Base-by-base conservation (phyloP, 1,140 invertebrate species). In the Schlechtendalia chinensis region DNA sequence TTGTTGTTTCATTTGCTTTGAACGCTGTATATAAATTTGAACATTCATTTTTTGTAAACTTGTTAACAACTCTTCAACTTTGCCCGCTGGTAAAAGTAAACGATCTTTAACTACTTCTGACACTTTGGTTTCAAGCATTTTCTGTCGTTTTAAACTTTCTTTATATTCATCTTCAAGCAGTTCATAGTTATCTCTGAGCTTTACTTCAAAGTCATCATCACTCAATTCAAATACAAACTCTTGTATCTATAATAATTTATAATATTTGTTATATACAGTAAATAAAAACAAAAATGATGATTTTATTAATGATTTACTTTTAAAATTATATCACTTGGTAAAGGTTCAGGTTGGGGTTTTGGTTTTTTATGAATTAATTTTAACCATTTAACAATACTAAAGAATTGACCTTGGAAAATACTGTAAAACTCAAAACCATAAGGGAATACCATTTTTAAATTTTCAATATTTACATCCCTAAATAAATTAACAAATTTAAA, bases 181-280 rank as follows among this genome's bases (percentile, higher is more conserved):
- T 84, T 98, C 96, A 86, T 96, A 98, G 86, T 98, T 99, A 84
- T 98, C 95, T 2, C 96, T 89, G 4, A 99, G 87, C 84, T 95
- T 96, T 0, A 98, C 96, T 88, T 99, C 97, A 85, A 99, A 99
- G 1, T 96, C 96, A 91, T 99, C 97, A 86, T 99, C 98, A 82
- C 92, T 93, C 85, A 99, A 91, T 87, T 98, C 95, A 81, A 99
- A 91, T 5, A 92, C 85, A 85, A 96, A 92, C 83, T 93, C 92
- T 85, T 93, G 92, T 24, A 94, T 89, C 91, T 93, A 82, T 69
- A 85, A 83, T 84, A 69, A 83, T 84, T 72, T 63, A 53, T 82
- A 67, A 14, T 12, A 50, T n/a, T 39, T 65, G 59, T 53, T 12
- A 53, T 53, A 50, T 10, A 82, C 14, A 17, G 61, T 39, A 80